Conservation (phyloP, 1,140 invertebrate species). For the Triops longicaudatus region DNA sequence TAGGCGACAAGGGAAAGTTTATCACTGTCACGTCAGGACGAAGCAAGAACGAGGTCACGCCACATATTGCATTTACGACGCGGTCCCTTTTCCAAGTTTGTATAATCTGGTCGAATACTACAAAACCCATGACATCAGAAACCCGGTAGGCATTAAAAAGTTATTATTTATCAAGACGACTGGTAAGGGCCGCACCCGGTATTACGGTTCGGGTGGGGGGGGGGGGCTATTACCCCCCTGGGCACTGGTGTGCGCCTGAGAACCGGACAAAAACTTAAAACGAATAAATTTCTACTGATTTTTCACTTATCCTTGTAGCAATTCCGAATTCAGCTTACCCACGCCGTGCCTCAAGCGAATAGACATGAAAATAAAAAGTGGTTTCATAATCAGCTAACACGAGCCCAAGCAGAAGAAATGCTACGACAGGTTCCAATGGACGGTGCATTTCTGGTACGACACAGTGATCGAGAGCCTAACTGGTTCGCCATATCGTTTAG, state of each 20-base stretch:
- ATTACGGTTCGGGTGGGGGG: no score
- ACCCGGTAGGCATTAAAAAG: constrained; percentile 49
- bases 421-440: constrained; percentile 69
- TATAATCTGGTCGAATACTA: constrained; percentile 90
- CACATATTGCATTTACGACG: constrained; percentile 86
- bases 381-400: constrained; percentile 74
- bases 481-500: constrained; percentile 92
- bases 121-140: constrained; percentile 70
- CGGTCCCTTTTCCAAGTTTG: constrained; percentile 80
- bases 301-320: constrained; percentile 46
- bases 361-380: constrained; percentile 90
- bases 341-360: constrained; percentile 89
- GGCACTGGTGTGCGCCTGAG: no score
- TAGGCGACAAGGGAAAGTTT: constrained; percentile 72
- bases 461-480: constrained; percentile 71
- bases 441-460: constrained; percentile 85
- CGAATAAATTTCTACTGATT: no score
- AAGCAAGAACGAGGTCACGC: constrained; percentile 80
- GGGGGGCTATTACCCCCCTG: no score
- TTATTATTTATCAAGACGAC: constrained; percentile 14
- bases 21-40: constrained; percentile 85
- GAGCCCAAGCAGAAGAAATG: constrained; percentile 76
- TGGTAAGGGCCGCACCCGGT: no score
- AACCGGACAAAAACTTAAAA: no score
- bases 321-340: constrained; percentile 74